phyloP scores from a whole-genome alignment of 1,140 invertebrate species.

The Diploscapter pachys region DNA sequence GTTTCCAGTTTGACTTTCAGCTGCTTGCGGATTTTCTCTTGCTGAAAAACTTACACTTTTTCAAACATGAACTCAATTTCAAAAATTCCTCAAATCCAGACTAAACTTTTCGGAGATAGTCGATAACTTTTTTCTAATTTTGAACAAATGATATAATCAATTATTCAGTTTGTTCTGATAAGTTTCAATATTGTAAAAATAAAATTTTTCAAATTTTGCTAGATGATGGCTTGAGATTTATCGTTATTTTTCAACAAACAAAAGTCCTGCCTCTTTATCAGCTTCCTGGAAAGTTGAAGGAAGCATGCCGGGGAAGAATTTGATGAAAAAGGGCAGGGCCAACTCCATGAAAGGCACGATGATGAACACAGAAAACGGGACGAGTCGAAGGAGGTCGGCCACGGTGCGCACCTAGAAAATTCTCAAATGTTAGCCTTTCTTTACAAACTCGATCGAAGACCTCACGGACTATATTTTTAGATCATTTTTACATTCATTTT shows the following conservation, averaged over 20 bases:
- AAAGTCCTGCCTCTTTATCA: slow-evolving; percentile 70
- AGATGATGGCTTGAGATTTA: neutral
- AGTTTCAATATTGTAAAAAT: neutral
- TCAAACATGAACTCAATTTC: neutral
- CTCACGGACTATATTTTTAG: too few relatives aligned
- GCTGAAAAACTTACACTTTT: slow-evolving; percentile 61
- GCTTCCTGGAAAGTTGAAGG: slow-evolving; percentile 94
- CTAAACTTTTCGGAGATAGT: too few relatives aligned
- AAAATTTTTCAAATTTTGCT: neutral
- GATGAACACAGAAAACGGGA: slow-evolving; percentile 96
- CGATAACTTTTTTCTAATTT: too few relatives aligned
- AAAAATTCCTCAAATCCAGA: too few relatives aligned
- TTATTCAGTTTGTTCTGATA: too few relatives aligned
- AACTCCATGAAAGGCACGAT: slow-evolving; percentile 98
- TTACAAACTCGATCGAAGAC: too few relatives aligned
- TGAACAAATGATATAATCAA: neutral
- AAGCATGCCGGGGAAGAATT: slow-evolving; percentile 93
- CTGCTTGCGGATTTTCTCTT: slow-evolving; percentile 84
- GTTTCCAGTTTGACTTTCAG: slow-evolving; percentile 94
- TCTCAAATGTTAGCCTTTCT: neutral
- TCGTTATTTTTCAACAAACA: slow-evolving; percentile 1
- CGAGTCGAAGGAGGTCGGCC: slow-evolving; percentile 89
- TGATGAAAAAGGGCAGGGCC: slow-evolving; percentile 84
- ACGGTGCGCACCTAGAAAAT: slow-evolving; percentile 73
- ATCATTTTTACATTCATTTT: too few relatives aligned